A percentile compares a stretch with the other conserved stretches of the same genome.
These are phyloP conservation scores for Anastrepha obliqua DNA, from an alignment of 1,140 invertebrate species.

Conservation along the genomic window DNA sequence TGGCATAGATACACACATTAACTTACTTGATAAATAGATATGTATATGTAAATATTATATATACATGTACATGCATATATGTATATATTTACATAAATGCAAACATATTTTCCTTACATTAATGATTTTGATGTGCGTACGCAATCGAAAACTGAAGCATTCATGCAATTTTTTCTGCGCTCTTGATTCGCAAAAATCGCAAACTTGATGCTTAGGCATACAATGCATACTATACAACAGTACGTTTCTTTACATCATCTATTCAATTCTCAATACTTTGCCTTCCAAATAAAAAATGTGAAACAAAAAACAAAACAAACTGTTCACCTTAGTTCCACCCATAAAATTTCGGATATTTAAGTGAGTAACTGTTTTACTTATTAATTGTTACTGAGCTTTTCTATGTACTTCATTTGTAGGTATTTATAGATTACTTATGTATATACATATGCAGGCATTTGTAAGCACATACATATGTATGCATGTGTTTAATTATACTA, in stretches of 20 bases:
- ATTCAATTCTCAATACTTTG: neutral
- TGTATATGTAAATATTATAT: neutral
- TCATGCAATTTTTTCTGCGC: no score
- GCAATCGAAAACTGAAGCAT: no score
- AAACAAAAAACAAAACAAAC: neutral
- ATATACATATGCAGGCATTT: no score
- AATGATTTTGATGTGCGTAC: no score
- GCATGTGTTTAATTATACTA: neutral
- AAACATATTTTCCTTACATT: no score
- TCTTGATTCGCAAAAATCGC: no score
- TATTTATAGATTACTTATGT: neutral
- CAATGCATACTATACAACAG: no score
- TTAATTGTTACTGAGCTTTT: constrained; percentile 1
- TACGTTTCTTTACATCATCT: neutral
- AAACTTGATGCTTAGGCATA: no score
- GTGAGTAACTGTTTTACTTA: neutral
- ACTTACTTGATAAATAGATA: neutral
- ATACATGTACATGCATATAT: neutral
- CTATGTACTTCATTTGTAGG: neutral
- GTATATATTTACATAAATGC: neutral
- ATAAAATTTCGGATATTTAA: neutral
- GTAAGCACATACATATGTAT: neutral
- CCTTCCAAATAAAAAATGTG: neutral
- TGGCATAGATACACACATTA: neutral
- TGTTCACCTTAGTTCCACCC: neutral